phyloP scores from a whole-genome alignment of 2,797 vertebrate species.

The Notoglanidium macrostoma region DNA sequence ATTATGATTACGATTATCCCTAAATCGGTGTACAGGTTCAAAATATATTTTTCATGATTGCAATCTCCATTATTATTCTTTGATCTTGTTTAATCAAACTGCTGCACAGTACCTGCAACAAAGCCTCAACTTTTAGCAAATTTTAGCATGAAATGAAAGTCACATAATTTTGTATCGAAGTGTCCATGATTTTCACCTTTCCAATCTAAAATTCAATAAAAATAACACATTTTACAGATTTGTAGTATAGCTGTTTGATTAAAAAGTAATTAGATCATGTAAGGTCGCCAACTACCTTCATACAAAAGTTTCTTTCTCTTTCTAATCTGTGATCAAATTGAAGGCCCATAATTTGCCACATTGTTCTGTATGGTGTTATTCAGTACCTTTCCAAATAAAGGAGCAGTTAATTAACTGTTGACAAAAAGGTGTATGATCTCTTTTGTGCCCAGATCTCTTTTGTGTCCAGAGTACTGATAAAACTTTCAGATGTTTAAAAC shows the following conservation, averaged over 20 bases:
- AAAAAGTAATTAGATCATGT: conserved; percentile 38
- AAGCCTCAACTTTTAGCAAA: conserved; percentile 35
- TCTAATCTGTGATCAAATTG: conserved; percentile 38
- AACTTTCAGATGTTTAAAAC: conserved; percentile 28
- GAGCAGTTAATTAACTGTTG: conserved; percentile 51
- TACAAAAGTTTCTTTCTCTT: conserved; percentile 37
- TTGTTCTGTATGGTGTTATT: conserved; percentile 54
- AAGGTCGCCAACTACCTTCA: conserved; percentile 45
- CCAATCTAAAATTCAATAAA: conserved; percentile 31
- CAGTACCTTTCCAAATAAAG: conserved; percentile 59
- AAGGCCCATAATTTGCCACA: conserved; percentile 45
- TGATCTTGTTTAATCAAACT: conserved; percentile 26
- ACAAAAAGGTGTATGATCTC: conserved; percentile 32
- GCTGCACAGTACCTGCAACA: conserved; percentile 32
- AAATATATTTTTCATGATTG: conserved; percentile 28
- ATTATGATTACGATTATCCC: conserved; percentile 12
- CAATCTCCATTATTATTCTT: conserved; percentile 16
- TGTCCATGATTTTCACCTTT: conserved; percentile 36
- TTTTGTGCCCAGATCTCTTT: conserved; percentile 20
- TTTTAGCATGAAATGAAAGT: conserved; percentile 42
- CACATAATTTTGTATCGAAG: conserved; percentile 33
- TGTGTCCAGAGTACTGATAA: conserved; percentile 25
- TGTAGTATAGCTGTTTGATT: conserved; percentile 44
- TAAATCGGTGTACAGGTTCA: conserved; percentile 28
- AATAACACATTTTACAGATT: conserved; percentile 32